Conservation (phyloP, 2,888 invertebrate genomes). For the Pherbina coryleti region DNA sequence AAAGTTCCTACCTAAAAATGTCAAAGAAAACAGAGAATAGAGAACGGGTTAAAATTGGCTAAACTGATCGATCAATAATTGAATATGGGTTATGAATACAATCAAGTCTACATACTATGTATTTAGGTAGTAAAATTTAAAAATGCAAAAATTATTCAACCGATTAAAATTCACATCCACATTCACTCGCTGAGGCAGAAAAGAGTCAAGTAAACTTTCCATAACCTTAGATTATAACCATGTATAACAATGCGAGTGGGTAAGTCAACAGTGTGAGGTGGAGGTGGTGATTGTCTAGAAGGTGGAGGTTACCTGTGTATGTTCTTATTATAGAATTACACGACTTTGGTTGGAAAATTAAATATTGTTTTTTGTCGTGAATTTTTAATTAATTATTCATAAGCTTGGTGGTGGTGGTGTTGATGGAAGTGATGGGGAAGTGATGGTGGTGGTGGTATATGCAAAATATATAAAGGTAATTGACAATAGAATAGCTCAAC, state of each 20-base stretch:
- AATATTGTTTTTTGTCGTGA: not conserved
- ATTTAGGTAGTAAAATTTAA: not conserved
- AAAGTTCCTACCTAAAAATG: conserved; percentile 79
- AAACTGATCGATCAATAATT: conserved; percentile 1
- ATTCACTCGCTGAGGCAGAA: not conserved
- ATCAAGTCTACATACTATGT: not conserved
- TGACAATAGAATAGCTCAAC: not conserved
- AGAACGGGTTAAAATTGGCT: too few species aligned
- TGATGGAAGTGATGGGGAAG: too few species aligned
- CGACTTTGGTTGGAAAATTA: not conserved
- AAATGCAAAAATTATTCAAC: conserved; percentile 21
- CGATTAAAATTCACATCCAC: conserved; percentile 6
- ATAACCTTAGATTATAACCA: not conserved
- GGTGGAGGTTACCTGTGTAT: not conserved
- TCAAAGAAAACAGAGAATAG: not conserved
- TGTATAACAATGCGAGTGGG: not conserved
- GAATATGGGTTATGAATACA: not conserved
- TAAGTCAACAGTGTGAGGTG: not conserved
- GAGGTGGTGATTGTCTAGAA: not conserved
- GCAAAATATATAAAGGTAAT: not conserved
- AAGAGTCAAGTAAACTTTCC: not conserved
- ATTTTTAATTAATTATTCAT: conserved; percentile 21
- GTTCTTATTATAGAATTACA: conserved; percentile 16
- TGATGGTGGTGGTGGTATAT: too few species aligned
- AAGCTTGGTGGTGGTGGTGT: not conserved